Percentiles rank a stretch among this genome's conserved stretches.
phyloP scores from a whole-genome alignment of 2,113 vertebrate genomes.

The Barnardius zonarius region DNA sequence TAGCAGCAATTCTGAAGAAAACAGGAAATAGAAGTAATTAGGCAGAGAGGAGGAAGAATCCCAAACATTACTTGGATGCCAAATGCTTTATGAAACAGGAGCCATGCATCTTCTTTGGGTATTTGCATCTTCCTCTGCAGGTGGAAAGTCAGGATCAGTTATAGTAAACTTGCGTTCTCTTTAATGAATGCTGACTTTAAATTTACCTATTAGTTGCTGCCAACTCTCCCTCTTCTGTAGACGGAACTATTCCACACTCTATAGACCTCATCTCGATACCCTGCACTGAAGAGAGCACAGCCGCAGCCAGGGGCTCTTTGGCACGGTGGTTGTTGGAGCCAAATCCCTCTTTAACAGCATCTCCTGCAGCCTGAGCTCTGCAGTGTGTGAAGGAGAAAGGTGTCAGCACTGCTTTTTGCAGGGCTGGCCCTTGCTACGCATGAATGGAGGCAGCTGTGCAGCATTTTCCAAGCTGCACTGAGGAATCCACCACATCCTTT shows the following conservation, averaged over 20 bases:
- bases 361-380: neutral
- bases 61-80: neutral
- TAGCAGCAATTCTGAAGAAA: slow-evolving; percentile 39
- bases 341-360: neutral
- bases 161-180: neutral
- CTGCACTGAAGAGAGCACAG: neutral
- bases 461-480: neutral
- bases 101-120: neutral
- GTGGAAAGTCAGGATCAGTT: neutral
- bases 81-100: neutral
- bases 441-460: neutral
- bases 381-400: neutral
- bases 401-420: neutral
- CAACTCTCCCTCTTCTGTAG: neutral
- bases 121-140: neutral
- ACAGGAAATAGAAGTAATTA: slow-evolving; percentile 60
- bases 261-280: neutral
- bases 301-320: neutral
- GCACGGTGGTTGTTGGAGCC: fast-evolving
- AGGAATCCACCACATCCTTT: neutral
- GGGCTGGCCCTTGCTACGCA: neutral
- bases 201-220: neutral
- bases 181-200: neutral
- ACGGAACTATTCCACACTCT: neutral
- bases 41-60: slow-evolving; percentile 35